Base-by-base conservation (phyloP, 1,140 invertebrate species). In the Brachionus angularis region DNA sequence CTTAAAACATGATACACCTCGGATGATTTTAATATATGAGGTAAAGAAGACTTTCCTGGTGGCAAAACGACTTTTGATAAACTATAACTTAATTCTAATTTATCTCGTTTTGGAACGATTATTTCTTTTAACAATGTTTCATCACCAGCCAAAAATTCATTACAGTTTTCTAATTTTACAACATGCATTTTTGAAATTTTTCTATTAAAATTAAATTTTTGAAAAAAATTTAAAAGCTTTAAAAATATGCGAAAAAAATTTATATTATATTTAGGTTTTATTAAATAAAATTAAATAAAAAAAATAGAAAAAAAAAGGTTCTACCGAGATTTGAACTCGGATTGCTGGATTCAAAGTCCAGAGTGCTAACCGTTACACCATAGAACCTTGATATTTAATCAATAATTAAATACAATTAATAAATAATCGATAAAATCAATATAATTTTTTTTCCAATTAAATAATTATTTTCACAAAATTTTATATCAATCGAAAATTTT, bases 281-380 rank as follows among this genome's bases (percentile, higher is more conserved):
- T n/a, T n/a, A n/a, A n/a, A n/a, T n/a, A n/a, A n/a, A n/a, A n/a
- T n/a, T n/a, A n/a, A n/a, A n/a, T n/a, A n/a, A n/a, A n/a, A n/a
- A n/a, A n/a, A n/a, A n/a, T n/a, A n/a, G n/a, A n/a, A n/a, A n/a
- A n/a, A n/a, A n/a, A n/a, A 49, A 33, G 53, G 53, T 58, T 39
- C 53, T 39, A 23, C 53, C 53, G 31, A 58, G 53, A 58, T 58
- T 58, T 39, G 31, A 36, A 58, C 31, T 58, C 53, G 53, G 53
- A 58, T 58, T 33, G 34, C 53, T 58, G 31, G 31, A 58, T 58
- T 58, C 31, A 36, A 16, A 58, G 53, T 58, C 53, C 53, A 58
- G 29, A 58, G 53, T 58, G 53, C 53, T 58, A 58, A 58, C 53
- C 31, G 21, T 36, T 58, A 58, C 53, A 58, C 53, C 53, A 58